Base-by-base conservation (phyloP, 1,140 invertebrate genomes). In the silkworm (Bombyx mori) region DNA sequence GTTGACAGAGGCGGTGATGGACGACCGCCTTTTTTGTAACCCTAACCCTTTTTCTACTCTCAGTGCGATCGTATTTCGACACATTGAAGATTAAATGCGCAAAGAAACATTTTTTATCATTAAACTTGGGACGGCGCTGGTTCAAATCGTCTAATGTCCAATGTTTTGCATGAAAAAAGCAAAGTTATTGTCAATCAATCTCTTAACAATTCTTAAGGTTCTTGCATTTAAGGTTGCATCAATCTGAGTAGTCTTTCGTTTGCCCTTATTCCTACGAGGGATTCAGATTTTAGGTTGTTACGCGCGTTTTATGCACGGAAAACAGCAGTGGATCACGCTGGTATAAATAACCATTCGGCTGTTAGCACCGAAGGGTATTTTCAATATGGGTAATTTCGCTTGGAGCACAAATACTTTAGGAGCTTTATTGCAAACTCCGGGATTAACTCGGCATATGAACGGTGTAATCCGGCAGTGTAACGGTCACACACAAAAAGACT, bases 341-440 rank as follows among this genome's bases (percentile, higher is more conserved):
- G 67, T 72, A 75, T 76, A 80, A 81, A 85, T 85, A 85, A 82
- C 74, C 77, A 75, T 78, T 81, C 67, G 73, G 78, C 74, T 77
- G 75, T 82, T 85, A 82, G 77, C 75, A 71, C 69, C 71, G 77
- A 77, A 82, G 80, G 83, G 83, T 82, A 86, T 83, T 86, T 86
- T 82, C 83, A 86, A 86, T 86, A 86, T 81, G 80, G 83, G 81
- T 82, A 82, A 86, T 86, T 84, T 86, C 68, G 79, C 75, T 66
- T 77, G 75, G 72, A 80, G 79, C 76, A 79, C 75, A 86, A 82
- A 86, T 86, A 82, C 81, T 86, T 84, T 77, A 74, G 77, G 69
- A 75, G 79, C 78, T 84, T 82, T 84, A 84, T 84, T 86, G 79
- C 79, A 86, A 84, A 82, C 77, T 84, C 68, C 65, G 69, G 83